Evolutionary conservation across 2,113 vertebrate species (phyloP).

Genomic region (Oncorhynchus clarkii): DNA sequence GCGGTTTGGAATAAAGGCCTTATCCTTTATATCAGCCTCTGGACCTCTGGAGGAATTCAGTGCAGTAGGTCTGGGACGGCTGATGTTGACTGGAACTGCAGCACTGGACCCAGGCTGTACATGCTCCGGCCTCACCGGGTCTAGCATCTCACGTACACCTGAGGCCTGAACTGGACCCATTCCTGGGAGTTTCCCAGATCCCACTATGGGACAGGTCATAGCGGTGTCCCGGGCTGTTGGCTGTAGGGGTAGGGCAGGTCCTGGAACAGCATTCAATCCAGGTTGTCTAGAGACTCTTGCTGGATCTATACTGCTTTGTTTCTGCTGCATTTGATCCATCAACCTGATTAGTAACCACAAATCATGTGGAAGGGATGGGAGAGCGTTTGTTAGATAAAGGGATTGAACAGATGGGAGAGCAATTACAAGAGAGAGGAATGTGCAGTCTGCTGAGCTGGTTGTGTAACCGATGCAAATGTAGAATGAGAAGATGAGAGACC

Average conservation of each 20-base stretch:
- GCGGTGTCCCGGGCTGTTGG: conserved; percentile 12
- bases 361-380: too few species aligned
- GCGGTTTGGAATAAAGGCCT: conserved; percentile 64
- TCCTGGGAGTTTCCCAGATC: conserved; percentile 26
- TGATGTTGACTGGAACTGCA: conserved; percentile 53
- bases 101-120: conserved; percentile 11
- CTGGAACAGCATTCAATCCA: conserved; percentile 29
- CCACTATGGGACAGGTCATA: conserved; percentile 17
- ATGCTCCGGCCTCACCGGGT: conserved; percentile 29
- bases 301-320: conserved; percentile 42
- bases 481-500: background rate
- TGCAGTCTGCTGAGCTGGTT: background rate
- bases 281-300: conserved; percentile 40
- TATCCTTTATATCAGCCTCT: conserved; percentile 59
- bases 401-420: background rate
- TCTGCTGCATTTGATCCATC: conserved; percentile 66
- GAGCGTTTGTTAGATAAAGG: background rate
- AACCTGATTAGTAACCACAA: conserved; percentile 34
- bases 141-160: conserved; percentile 12
- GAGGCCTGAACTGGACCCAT: conserved; percentile 19
- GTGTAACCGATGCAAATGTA: too few species aligned
- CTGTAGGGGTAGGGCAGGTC: conserved; percentile 30
- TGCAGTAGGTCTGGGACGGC: conserved; percentile 69
- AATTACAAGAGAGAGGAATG: background rate
- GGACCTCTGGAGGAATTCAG: conserved; percentile 48